A percentile compares a stretch with the other conserved stretches of the same genome.
These are phyloP conservation scores for Cryptoprocta ferox DNA, from an alignment of 2,797 vertebrate species.

Conservation along the genomic window DNA sequence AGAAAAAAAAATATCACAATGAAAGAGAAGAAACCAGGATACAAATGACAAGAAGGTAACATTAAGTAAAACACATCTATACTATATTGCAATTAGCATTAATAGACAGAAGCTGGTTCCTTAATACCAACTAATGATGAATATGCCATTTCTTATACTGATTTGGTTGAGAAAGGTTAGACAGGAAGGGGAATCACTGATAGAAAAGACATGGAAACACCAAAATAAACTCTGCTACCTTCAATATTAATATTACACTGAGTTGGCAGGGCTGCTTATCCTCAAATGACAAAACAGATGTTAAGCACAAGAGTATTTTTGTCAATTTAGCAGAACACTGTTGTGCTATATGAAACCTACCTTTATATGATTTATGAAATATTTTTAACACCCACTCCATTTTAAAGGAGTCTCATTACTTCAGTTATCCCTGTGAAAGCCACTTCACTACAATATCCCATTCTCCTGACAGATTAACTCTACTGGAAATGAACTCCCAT, in stretches of 20 bases:
- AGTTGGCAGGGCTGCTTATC: background rate
- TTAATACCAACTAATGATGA: background rate
- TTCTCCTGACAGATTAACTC: background rate
- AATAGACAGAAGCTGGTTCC: background rate
- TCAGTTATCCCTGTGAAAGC: background rate
- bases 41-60: background rate
- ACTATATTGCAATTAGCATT: background rate
- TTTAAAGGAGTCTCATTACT: constrained; percentile 8
- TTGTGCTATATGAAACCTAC: background rate
- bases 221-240: constrained; percentile 8
- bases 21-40: background rate
- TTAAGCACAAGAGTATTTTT: background rate
- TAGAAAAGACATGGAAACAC: background rate
- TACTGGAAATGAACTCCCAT: constrained; percentile 7
- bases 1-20: background rate
- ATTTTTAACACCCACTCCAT: background rate
- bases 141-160: background rate
- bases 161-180: background rate
- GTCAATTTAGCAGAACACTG: background rate
- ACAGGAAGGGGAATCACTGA: background rate
- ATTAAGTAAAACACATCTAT: constrained; percentile 6
- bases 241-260: constrained; percentile 22
- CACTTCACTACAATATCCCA: background rate
- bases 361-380: background rate
- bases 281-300: constrained; percentile 26